These are phyloP conservation scores for Eubasilissa regina DNA, from an alignment of 1,140 invertebrate species.

Conservation along the genomic window DNA sequence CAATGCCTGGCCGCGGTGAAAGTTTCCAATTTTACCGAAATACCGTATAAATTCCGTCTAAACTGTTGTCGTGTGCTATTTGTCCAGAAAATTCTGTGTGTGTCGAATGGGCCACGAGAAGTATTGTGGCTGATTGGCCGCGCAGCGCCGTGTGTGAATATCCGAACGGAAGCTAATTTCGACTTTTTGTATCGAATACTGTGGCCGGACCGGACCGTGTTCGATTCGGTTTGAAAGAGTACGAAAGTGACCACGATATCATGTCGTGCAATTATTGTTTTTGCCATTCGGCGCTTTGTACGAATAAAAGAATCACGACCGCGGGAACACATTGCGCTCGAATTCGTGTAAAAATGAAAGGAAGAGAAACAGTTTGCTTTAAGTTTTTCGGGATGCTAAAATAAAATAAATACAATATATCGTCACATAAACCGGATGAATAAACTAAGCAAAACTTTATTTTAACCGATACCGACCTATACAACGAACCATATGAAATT, in stretches of 20 bases:
- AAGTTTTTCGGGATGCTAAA: conserved; percentile 9
- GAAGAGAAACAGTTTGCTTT: conserved; percentile 18
- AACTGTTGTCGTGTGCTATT: conserved; percentile 38
- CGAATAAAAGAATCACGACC: conserved; percentile 43
- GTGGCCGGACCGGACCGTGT: conserved; percentile 13
- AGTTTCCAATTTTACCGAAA: conserved; percentile 44
- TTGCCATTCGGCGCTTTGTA: conserved; percentile 31
- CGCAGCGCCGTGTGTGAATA: conserved; percentile 44
- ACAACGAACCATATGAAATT: too few relatives aligned
- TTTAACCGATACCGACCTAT: too few relatives aligned
- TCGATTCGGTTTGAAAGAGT: conserved; percentile 38
- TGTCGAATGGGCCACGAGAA: conserved; percentile 39
- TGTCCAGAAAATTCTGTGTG: conserved; percentile 40
- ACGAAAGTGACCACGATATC: conserved; percentile 42
- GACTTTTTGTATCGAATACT: conserved; percentile 30
- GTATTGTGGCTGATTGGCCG: conserved; percentile 41
- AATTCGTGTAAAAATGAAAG: conserved; percentile 39
- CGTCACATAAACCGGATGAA: too few relatives aligned
- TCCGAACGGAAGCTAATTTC: conserved; percentile 43
- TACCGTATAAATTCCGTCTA: conserved; percentile 46
- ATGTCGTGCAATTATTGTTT: conserved; percentile 48
- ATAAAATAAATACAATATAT: neutral
- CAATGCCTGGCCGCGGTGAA: conserved; percentile 34
- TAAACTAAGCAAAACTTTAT: too few relatives aligned
- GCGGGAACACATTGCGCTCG: conserved; percentile 11